Evolutionary conservation across 2,113 vertebrate genomes (phyloP).

Genomic region (Centropus unirufus): DNA sequence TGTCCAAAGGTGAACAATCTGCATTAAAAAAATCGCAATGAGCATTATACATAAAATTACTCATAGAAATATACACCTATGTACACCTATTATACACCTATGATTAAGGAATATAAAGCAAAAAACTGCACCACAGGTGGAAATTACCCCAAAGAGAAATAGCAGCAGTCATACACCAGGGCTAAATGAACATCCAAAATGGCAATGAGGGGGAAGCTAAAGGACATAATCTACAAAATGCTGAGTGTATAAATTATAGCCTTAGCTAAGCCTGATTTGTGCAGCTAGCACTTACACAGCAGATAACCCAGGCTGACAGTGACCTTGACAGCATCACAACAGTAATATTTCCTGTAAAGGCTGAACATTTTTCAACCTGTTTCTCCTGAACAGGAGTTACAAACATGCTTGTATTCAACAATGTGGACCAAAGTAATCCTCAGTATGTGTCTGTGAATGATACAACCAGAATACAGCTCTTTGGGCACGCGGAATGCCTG

Average conservation of each 20-base stretch:
- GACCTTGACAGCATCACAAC: conserved; percentile 60
- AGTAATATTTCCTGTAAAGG: conserved; percentile 33
- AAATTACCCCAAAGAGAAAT: background rate
- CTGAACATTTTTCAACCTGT: conserved; percentile 10
- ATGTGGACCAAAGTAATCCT: background rate
- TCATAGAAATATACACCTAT: background rate
- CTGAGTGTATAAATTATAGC: conserved; percentile 14
- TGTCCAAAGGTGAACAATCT: background rate
- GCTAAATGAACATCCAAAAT: background rate
- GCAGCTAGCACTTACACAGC: conserved; percentile 1
- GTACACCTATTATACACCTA: background rate
- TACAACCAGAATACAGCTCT: background rate
- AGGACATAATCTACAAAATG: conserved; percentile 12
- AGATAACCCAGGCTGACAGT: conserved; percentile 46
- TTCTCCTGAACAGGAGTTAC: conserved; percentile 31
- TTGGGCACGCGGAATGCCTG: rapidly evolving
- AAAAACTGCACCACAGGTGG: background rate
- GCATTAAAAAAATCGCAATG: background rate
- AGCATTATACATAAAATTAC: background rate
- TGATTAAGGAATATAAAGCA: background rate
- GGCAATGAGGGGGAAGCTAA: background rate
- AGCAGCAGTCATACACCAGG: background rate
- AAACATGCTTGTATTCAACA: background rate
- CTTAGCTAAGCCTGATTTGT: conserved; percentile 35
- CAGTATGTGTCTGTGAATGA: rapidly evolving